Conservation (phyloP, 2,888 invertebrate genomes). For the Andrena haemorrhoa region DNA sequence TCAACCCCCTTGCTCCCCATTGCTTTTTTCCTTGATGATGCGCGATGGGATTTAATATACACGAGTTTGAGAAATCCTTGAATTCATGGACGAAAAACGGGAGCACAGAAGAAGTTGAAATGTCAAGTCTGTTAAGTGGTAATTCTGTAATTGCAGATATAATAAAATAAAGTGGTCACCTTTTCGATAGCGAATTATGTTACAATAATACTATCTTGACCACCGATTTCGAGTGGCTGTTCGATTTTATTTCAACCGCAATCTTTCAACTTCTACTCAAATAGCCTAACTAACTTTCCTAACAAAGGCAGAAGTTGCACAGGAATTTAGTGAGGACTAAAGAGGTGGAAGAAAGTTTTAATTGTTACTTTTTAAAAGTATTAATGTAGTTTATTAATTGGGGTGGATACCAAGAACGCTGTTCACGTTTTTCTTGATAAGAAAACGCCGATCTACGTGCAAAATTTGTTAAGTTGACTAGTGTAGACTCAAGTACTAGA, state of each 20-base stretch:
- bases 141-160: too few relatives aligned
- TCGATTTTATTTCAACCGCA: background rate
- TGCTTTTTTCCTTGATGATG: background rate
- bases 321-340: background rate
- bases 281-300: background rate
- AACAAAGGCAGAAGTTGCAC: slow-evolving; percentile 17
- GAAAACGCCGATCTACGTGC: too few relatives aligned
- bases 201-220: background rate
- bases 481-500: too few relatives aligned
- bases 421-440: background rate
- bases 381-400: slow-evolving; percentile 20
- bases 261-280: background rate
- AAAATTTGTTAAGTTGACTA: too few relatives aligned
- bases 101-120: too few relatives aligned
- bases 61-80: background rate
- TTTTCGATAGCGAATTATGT: too few relatives aligned
- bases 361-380: slow-evolving; percentile 20
- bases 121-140: too few relatives aligned
- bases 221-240: background rate
- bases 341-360: slow-evolving; percentile 21
- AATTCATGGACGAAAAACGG: too few relatives aligned
- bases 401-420: background rate
- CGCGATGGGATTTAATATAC: background rate
- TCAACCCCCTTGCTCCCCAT: background rate
- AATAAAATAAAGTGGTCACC: too few relatives aligned